phyloP scores from a whole-genome alignment of 2,113 vertebrate species.

The Podarcis muralis region DNA sequence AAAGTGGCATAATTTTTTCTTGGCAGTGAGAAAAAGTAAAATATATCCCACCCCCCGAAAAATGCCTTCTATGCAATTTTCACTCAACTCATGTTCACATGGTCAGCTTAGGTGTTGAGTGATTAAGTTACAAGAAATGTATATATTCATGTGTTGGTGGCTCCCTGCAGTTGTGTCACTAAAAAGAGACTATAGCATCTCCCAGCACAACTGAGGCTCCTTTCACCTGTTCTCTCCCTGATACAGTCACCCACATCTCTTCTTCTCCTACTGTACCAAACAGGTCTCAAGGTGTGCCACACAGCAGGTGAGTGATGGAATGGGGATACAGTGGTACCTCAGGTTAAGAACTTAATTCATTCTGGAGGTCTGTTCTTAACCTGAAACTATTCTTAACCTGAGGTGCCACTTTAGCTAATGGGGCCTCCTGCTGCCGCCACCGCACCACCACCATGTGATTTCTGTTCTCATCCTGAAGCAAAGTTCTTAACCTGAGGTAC shows the following conservation, averaged over 20 bases:
- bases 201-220: neutral
- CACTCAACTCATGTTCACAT: neutral
- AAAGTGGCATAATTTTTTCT: neutral
- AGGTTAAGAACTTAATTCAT: too few species aligned
- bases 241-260: neutral
- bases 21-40: neutral
- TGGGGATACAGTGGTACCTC: too few species aligned
- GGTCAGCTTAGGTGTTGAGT: neutral
- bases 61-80: too few species aligned
- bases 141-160: neutral
- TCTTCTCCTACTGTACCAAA: neutral
- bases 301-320: neutral
- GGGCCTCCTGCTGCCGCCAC: too few species aligned
- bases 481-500: too few species aligned
- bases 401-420: too few species aligned
- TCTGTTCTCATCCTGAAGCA: too few species aligned
- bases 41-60: neutral
- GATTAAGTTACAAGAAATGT: neutral
- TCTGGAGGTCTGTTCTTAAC: too few species aligned
- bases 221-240: neutral
- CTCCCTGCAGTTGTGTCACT: neutral
- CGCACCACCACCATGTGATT: too few species aligned
- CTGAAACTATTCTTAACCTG: too few species aligned
- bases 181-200: neutral
- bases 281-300: neutral